phyloP scores from a whole-genome alignment of 2,797 vertebrate genomes.

The Nannoperca australis region DNA sequence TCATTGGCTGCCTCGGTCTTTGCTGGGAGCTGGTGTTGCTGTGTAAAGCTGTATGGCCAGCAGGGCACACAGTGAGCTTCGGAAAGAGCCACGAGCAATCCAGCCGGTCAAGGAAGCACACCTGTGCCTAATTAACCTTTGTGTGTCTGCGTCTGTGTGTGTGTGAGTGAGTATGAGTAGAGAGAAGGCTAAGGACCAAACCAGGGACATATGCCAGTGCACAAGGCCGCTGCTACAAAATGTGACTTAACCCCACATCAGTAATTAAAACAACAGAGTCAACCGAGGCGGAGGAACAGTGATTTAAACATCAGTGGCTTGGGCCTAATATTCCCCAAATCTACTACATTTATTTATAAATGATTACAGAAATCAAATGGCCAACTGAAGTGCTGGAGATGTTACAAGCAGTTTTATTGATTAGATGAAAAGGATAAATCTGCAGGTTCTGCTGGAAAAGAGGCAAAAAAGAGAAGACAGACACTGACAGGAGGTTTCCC shows the following conservation, averaged over 20 bases:
- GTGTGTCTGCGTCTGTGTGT: constrained; percentile 23
- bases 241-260: constrained; percentile 7
- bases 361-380: constrained; percentile 33
- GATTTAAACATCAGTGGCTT: constrained; percentile 20
- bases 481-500: constrained; percentile 16
- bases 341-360: constrained; percentile 4
- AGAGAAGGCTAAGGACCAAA: constrained; percentile 27
- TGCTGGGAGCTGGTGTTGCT: constrained; percentile 57
- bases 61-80: constrained; percentile 43
- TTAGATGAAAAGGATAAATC: constrained; percentile 28
- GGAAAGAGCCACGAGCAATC: constrained; percentile 63
- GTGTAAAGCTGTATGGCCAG: constrained; percentile 53
- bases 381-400: neutral
- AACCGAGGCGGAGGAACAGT: neutral
- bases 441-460: constrained; percentile 1
- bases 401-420: constrained; percentile 38
- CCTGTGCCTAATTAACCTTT: constrained; percentile 74
- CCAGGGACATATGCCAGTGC: neutral
- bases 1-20: constrained; percentile 54
- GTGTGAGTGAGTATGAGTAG: neutral
- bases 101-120: constrained; percentile 65
- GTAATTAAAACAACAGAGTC: constrained; percentile 3
- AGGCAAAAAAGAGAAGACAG: constrained; percentile 2
- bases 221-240: constrained; percentile 7
- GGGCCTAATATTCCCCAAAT: neutral